Base-by-base conservation (phyloP, 2,113 vertebrate species). In the Fulmarus glacialis region DNA sequence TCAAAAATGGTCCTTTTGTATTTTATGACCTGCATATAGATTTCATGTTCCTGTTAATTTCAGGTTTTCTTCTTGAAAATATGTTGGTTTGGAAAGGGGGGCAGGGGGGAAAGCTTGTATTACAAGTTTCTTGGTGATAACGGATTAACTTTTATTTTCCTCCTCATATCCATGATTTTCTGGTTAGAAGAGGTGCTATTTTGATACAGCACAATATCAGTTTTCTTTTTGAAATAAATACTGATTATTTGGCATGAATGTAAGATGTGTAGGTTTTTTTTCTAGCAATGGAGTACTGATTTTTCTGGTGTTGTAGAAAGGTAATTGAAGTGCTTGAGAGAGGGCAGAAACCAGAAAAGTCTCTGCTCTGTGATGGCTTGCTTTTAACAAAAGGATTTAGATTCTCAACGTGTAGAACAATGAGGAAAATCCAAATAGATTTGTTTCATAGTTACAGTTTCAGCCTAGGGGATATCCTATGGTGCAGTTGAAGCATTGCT, bases 221-320 rank as follows among this genome's bases (percentile, higher is more conserved):
- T 68, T 74, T 91, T 90, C 52, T 67, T 95, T 97, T 73, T 88
- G 53, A 96, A 97, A 97, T 95, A 97, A 97, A 95, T 87, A 22
- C 68, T 22, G 17, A 88, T 84, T 82, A 78, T 71, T 89, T 93
- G 83, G 80, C 48, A 67, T 64, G 66, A 83, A 93, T 26, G 19
- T 48, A 83, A 93, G 66, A 29, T 71, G 78, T 81, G 84, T 82
- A 27, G 73, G 2, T 6, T 82, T 67, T 87, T 93, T 84, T 48
- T 42, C 24, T 53, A 59, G 26, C 27, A 34, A 29, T 9, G 15
- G 9, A 42, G 4, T 27, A 42, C 26, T 30, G 26, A 26, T 29
- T 43, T 19, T 11, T 43, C 21, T 74, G 11, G 8, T 48, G 24
- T 12, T 55, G 20, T n/a, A n/a, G 71, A 70, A 87, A 56, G 42